Base-by-base conservation (phyloP, 2,113 vertebrate species). In the Mirza zaza region DNA sequence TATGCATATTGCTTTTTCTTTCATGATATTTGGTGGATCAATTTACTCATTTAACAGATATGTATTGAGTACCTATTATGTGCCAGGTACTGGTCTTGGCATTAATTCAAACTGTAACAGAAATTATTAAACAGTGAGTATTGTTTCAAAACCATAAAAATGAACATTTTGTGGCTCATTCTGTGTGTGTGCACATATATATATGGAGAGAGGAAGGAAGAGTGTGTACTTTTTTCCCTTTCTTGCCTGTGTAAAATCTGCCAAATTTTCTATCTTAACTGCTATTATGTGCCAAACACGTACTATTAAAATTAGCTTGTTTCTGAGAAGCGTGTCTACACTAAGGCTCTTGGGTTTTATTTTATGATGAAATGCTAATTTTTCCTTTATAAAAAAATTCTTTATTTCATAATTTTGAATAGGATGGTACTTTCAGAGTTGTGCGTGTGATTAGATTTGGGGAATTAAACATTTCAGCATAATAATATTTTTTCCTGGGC, bases 311-410 rank as follows among this genome's bases (percentile, higher is more conserved):
- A 76, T n/a, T 83, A 80, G 23, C n/a, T 85, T 94, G 20, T 95
- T 87, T 95, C 84, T 96, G 85, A 94, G 77, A 95, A 86, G 55
- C n/a, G 79, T 65, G 25, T n/a, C n/a, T 85, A 71, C 9, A 94
- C 18, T 20, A 68, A 83, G 36, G 1, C 1, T 81, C 17, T 68
- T 76, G 36, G 17, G 21, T 91, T 96, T 93, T 94, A 87, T 81
- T 97, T 97, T 89, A 93, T 79, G 77, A 90, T 87, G 17, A 96
- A 87, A 91, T 93, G n/a, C 27, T 83, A 87, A 95, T 73, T 94
- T 94, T 27, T n/a, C n/a, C 45, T 83, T 89, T 76, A 76, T 90
- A 85, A 95, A 77, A 87, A 87, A 80, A 90, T 88, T 68, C 11
- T 94, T 85, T 87, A 92, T 93, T 94, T 95, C 29, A 59, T 86